Conservation (phyloP, 2,113 vertebrate species). For the Cricetomys ansorgei region DNA sequence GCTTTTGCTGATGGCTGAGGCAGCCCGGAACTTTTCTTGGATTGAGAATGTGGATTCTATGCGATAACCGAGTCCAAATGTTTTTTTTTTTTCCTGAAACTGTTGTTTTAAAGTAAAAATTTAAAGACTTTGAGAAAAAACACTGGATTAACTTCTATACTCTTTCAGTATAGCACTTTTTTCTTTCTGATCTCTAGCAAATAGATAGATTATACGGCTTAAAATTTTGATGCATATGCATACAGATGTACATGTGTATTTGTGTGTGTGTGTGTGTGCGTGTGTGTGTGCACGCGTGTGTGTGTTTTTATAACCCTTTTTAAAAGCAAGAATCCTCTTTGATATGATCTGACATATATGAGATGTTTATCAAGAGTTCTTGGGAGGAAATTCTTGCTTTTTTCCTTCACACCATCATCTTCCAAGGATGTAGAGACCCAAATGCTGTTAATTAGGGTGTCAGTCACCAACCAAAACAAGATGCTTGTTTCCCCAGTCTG, state of each 20-base stretch:
- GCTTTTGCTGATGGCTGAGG: background rate
- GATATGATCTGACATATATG: background rate
- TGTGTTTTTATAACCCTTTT: background rate
- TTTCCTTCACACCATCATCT: background rate
- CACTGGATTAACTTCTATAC: conserved; percentile 53
- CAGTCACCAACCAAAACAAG: conserved; percentile 5
- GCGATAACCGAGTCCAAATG: background rate
- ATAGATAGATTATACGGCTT: conserved; percentile 31
- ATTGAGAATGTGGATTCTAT: conserved; percentile 25
- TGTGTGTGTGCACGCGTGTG: no score
- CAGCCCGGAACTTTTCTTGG: conserved; percentile 16
- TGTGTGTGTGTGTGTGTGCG: background rate
- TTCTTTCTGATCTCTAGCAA: conserved; percentile 43
- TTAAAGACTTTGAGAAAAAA: conserved; percentile 32
- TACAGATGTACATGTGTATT: background rate
- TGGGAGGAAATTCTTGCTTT: conserved; percentile 29
- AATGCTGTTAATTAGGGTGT: background rate
- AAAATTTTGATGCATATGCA: conserved; percentile 41
- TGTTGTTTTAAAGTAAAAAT: conserved; percentile 37
- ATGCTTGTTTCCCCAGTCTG: background rate
- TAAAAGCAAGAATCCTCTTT: conserved; percentile 63
- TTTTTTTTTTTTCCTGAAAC: conserved; percentile 54
- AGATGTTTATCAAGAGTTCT: conserved; percentile 46
- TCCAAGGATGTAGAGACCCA: background rate
- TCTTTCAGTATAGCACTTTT: background rate